A percentile compares a stretch with the other conserved stretches of the same genome.
These are phyloP conservation scores for Cheirogaleus medius DNA, from an alignment of 2,113 vertebrate species.

Conservation along the genomic window DNA sequence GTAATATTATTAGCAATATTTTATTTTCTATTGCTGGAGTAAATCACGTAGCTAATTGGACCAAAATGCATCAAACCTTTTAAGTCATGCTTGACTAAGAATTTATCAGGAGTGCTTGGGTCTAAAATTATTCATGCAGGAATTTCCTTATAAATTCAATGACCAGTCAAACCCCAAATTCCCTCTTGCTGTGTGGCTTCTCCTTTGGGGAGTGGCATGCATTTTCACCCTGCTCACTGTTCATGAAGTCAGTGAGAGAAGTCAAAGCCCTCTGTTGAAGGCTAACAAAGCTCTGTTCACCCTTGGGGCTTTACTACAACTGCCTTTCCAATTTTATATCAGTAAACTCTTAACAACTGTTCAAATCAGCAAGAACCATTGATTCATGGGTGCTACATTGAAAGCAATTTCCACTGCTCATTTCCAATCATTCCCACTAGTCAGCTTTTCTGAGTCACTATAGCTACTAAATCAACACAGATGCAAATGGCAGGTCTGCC, in stretches of 20 bases:
- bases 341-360: slow-evolving; percentile 65
- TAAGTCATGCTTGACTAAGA: slow-evolving; percentile 72
- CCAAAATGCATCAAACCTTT: slow-evolving; percentile 69
- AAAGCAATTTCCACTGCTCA: slow-evolving; percentile 70
- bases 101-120: slow-evolving; percentile 64
- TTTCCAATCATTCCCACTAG: slow-evolving; percentile 63
- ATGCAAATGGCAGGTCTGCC: slow-evolving; percentile 44
- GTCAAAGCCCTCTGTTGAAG: background rate
- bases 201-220: background rate
- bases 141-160: slow-evolving; percentile 26
- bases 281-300: slow-evolving; percentile 34
- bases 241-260: slow-evolving; percentile 5
- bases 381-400: slow-evolving; percentile 68
- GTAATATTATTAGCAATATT: slow-evolving; percentile 61
- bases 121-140: slow-evolving; percentile 59
- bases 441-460: slow-evolving; percentile 72
- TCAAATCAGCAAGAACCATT: slow-evolving; percentile 70
- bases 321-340: slow-evolving; percentile 49
- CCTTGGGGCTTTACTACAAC: slow-evolving; percentile 27
- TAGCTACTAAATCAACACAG: slow-evolving; percentile 60
- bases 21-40: slow-evolving; percentile 52
- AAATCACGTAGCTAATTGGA: slow-evolving; percentile 77
- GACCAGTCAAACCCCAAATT: slow-evolving; percentile 46
- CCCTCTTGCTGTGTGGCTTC: background rate
- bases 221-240: background rate